A percentile compares a stretch with the other conserved stretches of the same genome.
Conservation (phyloP, 1,140 invertebrate species). For the Patella vulgata region DNA sequence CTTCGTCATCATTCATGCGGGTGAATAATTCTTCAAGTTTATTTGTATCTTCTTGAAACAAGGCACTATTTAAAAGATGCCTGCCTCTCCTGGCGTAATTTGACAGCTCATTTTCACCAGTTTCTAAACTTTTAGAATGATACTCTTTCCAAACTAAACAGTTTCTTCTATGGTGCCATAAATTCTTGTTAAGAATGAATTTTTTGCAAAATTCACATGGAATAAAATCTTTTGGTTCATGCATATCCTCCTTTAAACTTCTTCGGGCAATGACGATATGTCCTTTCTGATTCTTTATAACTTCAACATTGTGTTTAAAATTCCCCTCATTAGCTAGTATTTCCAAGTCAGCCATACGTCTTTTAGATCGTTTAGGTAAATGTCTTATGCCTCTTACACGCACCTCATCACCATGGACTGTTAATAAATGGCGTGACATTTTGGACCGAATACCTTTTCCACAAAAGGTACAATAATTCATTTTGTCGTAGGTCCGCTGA, state of each 20-base stretch:
- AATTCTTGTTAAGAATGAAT: slow-evolving; percentile 13
- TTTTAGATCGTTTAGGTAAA: slow-evolving; percentile 23
- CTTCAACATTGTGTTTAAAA: slow-evolving; percentile 29
- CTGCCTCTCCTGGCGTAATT: slow-evolving; percentile 16
- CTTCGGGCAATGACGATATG: slow-evolving; percentile 14
- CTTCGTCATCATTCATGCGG: slow-evolving; percentile 9
- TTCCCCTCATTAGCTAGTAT: slow-evolving; percentile 27
- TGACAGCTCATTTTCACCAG: neutral
- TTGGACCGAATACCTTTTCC: slow-evolving; percentile 21
- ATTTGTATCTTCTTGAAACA: slow-evolving; percentile 8
- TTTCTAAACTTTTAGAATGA: neutral
- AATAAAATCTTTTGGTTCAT: slow-evolving; percentile 11
- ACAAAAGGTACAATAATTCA: slow-evolving; percentile 30
- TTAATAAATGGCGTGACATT: slow-evolving; percentile 23
- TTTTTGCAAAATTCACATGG: slow-evolving; percentile 25
- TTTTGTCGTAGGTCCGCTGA: slow-evolving; percentile 27
- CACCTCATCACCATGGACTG: slow-evolving; percentile 17
- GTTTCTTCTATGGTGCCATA: slow-evolving; percentile 16
- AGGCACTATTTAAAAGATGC: slow-evolving; percentile 17
- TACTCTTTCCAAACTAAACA: slow-evolving; percentile 3
- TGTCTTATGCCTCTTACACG: slow-evolving; percentile 17
- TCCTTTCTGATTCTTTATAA: slow-evolving; percentile 17
- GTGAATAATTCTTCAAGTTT: slow-evolving; percentile 8
- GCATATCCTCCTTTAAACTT: slow-evolving; percentile 1
- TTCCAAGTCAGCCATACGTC: slow-evolving; percentile 17